Evolutionary conservation across 2,888 invertebrate species (phyloP).

Genomic region (Caradrina kadenii): DNA sequence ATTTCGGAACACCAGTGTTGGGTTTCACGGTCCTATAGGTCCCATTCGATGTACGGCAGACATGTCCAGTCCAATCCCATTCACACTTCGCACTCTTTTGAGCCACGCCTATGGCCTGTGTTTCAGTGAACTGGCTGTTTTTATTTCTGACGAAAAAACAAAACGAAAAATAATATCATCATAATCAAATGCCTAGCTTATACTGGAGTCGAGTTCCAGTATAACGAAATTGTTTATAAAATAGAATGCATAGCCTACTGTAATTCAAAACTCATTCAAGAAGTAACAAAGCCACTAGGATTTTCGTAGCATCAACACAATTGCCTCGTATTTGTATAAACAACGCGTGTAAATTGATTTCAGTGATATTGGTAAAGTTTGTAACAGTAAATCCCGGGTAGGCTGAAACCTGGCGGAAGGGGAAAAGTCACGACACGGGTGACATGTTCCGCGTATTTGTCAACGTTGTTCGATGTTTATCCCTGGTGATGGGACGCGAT

Average conservation of each 20-base stretch:
- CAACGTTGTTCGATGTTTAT: constrained; percentile 68
- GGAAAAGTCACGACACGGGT: constrained; percentile 71
- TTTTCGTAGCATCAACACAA: constrained; percentile 46
- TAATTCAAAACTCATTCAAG: constrained; percentile 28
- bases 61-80: no score
- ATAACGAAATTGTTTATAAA: not conserved
- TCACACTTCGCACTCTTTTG: no score
- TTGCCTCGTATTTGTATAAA: constrained; percentile 69
- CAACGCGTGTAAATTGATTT: constrained; percentile 80
- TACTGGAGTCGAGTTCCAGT: no score
- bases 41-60: no score
- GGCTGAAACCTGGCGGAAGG: constrained; percentile 67
- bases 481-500: constrained; percentile 32
- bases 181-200: no score
- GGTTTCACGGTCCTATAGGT: no score
- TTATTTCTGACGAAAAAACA: not conserved
- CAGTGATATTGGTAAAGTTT: constrained; percentile 83
- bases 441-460: constrained; percentile 70
- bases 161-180: no score
- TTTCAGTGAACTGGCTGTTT: no score
- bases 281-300: constrained; percentile 47
- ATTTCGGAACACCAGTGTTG: no score
- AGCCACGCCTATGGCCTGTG: no score
- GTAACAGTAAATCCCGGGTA: constrained; percentile 74
- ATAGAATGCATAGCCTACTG: constrained; percentile 11